Percentiles rank a stretch among this genome's conserved stretches.
phyloP scores from a whole-genome alignment of 1,140 invertebrate genomes.

The Drosophila paulistorum region DNA sequence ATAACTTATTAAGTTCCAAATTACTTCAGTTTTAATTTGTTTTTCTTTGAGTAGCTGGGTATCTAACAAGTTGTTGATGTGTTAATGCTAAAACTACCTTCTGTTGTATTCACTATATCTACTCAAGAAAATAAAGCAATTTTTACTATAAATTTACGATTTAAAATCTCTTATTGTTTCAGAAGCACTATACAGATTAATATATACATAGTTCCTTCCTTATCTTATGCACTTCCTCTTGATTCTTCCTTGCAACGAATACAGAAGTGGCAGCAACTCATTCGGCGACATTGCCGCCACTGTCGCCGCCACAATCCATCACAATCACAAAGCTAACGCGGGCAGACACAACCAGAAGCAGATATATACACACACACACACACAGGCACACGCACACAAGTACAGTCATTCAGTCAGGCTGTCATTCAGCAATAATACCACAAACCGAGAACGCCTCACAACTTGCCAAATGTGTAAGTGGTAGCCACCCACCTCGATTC shows the following conservation, averaged over 20 bases:
- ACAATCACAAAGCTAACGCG: conserved; percentile 69
- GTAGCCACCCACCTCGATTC: conserved; percentile 20
- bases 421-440: conserved; percentile 70
- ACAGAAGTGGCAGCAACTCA: conserved; percentile 44
- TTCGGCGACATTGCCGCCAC: conserved; percentile 19
- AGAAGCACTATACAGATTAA: no score
- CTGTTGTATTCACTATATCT: no score
- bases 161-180: no score
- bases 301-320: conserved; percentile 64
- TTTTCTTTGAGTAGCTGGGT: no score
- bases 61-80: no score
- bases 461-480: conserved; percentile 44
- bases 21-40: no score
- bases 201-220: neutral
- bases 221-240: neutral
- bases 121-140: no score
- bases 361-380: conserved; percentile 31
- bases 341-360: conserved; percentile 42
- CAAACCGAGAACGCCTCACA: conserved; percentile 69
- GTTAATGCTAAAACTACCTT: no score
- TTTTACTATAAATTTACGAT: no score
- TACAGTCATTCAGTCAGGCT: conserved; percentile 38
- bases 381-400: neutral
- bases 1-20: no score
- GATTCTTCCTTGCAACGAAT: neutral